Evolutionary conservation across 2,888 invertebrate species (phyloP).

Genomic region (Nineta flava): DNA sequence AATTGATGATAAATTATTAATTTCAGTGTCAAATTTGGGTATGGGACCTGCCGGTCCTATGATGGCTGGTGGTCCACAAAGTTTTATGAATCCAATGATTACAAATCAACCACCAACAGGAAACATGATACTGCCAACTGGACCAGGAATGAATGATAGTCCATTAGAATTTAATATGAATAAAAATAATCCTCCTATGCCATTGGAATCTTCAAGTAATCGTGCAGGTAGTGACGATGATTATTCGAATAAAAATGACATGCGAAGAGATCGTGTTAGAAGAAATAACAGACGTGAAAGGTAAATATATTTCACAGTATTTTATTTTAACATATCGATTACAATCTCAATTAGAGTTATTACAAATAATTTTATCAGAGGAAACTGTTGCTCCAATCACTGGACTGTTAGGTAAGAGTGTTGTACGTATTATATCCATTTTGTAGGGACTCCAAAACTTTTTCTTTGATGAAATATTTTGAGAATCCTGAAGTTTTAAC

Average conservation of each 20-base stretch:
- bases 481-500: no score
- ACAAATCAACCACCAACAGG: conserved; percentile 2
- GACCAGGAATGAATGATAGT: conserved; percentile 37
- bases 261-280: conserved; percentile 16
- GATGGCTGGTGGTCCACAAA: conserved; percentile 11
- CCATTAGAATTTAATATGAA: conserved; percentile 45
- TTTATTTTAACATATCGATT: no score
- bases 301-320: neutral
- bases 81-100: conserved; percentile 2
- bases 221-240: conserved; percentile 24
- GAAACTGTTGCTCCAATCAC: no score
- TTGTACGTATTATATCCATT: no score
- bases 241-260: conserved; percentile 22
- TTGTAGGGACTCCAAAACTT: no score
- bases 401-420: no score
- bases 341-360: no score
- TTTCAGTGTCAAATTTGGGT: conserved; percentile 10
- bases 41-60: conserved; percentile 9
- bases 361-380: no score
- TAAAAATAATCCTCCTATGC: conserved; percentile 41
- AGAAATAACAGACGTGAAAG: conserved; percentile 14
- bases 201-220: conserved; percentile 29
- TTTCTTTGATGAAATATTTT: no score
- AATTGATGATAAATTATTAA: neutral
- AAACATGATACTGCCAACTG: conserved; percentile 3